Evolutionary conservation across 2,113 vertebrate genomes (phyloP), one percentile per base, ranked within the genome.

Genomic region (Apteryx mantelli): DNA sequence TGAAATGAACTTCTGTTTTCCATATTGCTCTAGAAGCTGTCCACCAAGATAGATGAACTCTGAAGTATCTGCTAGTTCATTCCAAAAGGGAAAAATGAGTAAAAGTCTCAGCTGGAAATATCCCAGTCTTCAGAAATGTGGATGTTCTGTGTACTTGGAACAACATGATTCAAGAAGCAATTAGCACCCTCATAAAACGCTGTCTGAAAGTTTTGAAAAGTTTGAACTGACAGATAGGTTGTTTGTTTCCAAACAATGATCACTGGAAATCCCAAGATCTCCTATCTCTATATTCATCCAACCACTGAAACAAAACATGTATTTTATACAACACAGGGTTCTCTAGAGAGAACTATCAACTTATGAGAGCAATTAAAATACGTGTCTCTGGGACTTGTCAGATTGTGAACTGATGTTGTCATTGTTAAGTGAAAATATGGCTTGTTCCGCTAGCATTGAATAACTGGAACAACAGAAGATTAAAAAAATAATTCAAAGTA

Each of bases 191-290:
- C 68, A 21, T 60, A 46, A 64, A 63, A 86, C 42, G 15, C 38
- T n/a, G 1, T 73, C 58, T 64, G 82, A 75, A 83, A 79, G 58
- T 79, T 83, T 56, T 92, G 69, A 82, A 58, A 88, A 77, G 40
- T 63, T 87, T 89, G 53, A 95, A 36, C 34, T 91, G 83, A 87
- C 73, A 69, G 60, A 36, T 16, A 65, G 48, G 42, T 68, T 90
- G 40, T 48, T 94, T 86, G 17, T 92, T 97, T 92, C 83, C 77
- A 88, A 68, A 50, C 40, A 86, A 19, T 36, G 61, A 88, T 86
- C 52, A 38, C 30, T 88, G 55, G 84, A 95, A 91, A 84, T 92
- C 86, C 86, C 94, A 82, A 86, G 52, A 44, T 90, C 60, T 80
- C 64, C 2, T 70, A 36, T 77, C 89, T 90, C 15, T 91, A 6